These are phyloP conservation scores for Formica selysi DNA, from an alignment of 1,140 invertebrate species.

Conservation along the genomic window DNA sequence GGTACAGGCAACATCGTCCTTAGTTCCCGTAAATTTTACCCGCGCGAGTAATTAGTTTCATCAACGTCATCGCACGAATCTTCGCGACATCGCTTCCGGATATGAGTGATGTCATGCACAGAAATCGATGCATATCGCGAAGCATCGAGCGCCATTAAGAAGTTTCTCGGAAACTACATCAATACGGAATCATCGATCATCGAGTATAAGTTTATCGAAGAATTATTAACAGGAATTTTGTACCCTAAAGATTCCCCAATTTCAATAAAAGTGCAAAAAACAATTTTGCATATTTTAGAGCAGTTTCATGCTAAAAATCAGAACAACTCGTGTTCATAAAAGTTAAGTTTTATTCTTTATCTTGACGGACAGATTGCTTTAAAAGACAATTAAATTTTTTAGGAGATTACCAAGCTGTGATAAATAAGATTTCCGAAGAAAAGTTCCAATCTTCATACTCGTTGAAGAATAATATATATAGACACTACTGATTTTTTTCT, in stretches of 20 bases:
- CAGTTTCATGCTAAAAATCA: background rate
- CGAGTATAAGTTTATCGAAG: background rate
- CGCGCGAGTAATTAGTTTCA: slow-evolving; percentile 45
- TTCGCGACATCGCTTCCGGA: slow-evolving; percentile 4
- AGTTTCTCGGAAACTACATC: slow-evolving; percentile 31
- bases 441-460: background rate
- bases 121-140: slow-evolving; percentile 24
- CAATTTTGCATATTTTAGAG: background rate
- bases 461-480: background rate
- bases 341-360: background rate
- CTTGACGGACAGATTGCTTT: background rate
- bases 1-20: background rate
- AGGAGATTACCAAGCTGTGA: background rate
- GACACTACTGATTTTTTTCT: background rate
- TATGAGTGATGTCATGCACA: slow-evolving; percentile 35
- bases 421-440: background rate
- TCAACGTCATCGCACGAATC: slow-evolving; percentile 50
- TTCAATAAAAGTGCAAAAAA: background rate
- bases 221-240: background rate
- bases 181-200: slow-evolving; percentile 39
- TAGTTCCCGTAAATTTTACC: slow-evolving; percentile 20
- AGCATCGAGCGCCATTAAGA: slow-evolving; percentile 45
- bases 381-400: background rate
- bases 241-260: background rate
- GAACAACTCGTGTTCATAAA: background rate